Evolutionary conservation across 2,888 invertebrate species (phyloP).

Genomic region (Lymantria monacha): DNA sequence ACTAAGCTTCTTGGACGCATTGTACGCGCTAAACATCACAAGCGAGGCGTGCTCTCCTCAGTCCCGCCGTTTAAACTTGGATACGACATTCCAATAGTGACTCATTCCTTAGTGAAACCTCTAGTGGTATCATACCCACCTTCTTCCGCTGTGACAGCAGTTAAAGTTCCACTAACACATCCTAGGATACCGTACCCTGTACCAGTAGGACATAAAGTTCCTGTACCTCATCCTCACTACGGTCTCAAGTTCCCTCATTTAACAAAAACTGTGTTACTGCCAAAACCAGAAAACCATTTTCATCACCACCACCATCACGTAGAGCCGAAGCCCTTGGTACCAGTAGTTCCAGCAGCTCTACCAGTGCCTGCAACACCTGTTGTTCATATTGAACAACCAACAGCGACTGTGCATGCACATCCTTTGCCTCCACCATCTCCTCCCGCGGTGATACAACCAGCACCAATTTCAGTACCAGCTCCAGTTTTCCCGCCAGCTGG

Average conservation of each 20-base stretch:
- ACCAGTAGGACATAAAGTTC: slow-evolving; percentile 60
- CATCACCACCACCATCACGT: slow-evolving; percentile 75
- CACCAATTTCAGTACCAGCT: slow-evolving; percentile 31
- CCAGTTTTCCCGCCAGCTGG: slow-evolving; percentile 36
- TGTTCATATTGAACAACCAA: slow-evolving; percentile 49
- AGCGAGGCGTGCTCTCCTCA: slow-evolving; percentile 62
- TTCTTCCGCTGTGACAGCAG: slow-evolving; percentile 66
- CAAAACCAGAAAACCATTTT: slow-evolving; percentile 63
- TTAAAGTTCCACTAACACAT: slow-evolving; percentile 67
- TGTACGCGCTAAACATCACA: slow-evolving; percentile 58
- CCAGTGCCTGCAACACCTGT: slow-evolving; percentile 44
- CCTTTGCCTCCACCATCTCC: slow-evolving; percentile 54
- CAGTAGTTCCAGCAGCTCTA: slow-evolving; percentile 45
- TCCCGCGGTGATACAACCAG: slow-evolving; percentile 36
- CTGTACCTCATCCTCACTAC: slow-evolving; percentile 62
- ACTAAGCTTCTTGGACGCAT: slow-evolving; percentile 54
- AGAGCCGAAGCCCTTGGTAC: slow-evolving; percentile 57
- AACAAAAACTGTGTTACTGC: slow-evolving; percentile 48
- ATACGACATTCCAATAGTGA: slow-evolving; percentile 71
- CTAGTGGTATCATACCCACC: slow-evolving; percentile 74
- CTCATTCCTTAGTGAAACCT: slow-evolving; percentile 74
- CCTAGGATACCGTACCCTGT: slow-evolving; percentile 56
- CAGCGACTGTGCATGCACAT: slow-evolving; percentile 44
- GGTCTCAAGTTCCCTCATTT: slow-evolving; percentile 63
- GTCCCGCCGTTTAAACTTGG: slow-evolving; percentile 76